A percentile compares a stretch with the other conserved stretches of the same genome.
These are phyloP conservation scores for Actinia equina DNA, from an alignment of 64 coral and sea anemone genomes.

Conservation along the genomic window DNA sequence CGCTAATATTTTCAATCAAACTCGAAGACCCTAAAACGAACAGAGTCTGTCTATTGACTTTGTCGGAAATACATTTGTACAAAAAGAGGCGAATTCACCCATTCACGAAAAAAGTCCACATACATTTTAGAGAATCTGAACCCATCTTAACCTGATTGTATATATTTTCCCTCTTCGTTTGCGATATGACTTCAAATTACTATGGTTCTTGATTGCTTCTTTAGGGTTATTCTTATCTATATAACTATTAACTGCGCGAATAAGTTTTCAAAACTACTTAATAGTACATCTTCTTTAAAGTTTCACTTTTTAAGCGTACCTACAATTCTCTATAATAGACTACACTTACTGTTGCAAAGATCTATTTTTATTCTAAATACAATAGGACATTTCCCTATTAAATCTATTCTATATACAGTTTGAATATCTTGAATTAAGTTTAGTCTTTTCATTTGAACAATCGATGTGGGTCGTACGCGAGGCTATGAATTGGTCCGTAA, in stretches of 20 bases:
- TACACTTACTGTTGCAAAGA: too few species aligned
- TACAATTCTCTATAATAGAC: neutral
- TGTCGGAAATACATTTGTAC: neutral
- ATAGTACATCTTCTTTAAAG: constrained; percentile 22
- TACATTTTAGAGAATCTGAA: neutral
- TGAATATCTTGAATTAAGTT: neutral
- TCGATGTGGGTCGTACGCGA: constrained; percentile 71
- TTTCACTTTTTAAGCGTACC: constrained; percentile 3
- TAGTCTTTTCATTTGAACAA: constrained; percentile 69
- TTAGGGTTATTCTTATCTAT: constrained; percentile 32
- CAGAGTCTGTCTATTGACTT: neutral
- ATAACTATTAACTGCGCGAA: neutral
- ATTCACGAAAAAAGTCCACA: neutral
- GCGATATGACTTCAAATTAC: constrained; percentile 5
- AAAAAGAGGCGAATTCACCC: neutral
- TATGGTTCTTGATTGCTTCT: neutral
- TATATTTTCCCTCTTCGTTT: neutral
- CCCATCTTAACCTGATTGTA: neutral
- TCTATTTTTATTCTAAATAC: neutral
- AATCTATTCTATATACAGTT: neutral
- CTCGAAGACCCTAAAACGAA: neutral
- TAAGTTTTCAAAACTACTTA: constrained; percentile 18
- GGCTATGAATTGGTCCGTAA: constrained; percentile 55
- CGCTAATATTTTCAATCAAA: neutral
- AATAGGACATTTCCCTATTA: neutral